phyloP scores from a whole-genome alignment of 2,888 invertebrate genomes.

The Gibbula magus region DNA sequence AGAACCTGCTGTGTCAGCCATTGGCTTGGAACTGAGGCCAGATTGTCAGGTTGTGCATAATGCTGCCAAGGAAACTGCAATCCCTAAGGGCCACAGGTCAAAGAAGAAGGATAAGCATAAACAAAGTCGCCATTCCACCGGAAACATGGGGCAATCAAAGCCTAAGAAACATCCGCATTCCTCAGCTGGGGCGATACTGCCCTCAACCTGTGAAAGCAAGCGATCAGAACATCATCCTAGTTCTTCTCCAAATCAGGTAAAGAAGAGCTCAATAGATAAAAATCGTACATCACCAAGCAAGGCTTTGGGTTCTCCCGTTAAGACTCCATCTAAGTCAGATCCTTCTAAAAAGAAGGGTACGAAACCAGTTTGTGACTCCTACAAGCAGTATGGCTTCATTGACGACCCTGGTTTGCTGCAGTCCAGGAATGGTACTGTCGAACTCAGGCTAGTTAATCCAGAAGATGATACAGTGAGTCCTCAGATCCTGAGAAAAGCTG shows the following conservation, averaged over 20 bases:
- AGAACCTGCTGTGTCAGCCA: background rate
- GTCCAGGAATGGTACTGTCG: background rate
- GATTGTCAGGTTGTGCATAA: background rate
- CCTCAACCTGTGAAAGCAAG: background rate
- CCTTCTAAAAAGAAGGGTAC: background rate
- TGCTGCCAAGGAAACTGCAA: background rate
- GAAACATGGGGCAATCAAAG: background rate
- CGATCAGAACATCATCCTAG: background rate
- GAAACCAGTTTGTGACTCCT: constrained; percentile 18
- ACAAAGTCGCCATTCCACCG: constrained; percentile 24
- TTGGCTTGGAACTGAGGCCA: background rate
- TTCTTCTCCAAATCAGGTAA: background rate
- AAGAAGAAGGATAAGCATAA: constrained; percentile 29
- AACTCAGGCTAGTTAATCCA: background rate
- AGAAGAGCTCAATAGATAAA: constrained; percentile 5
- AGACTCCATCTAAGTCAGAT: background rate
- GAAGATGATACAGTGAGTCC: background rate
- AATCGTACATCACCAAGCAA: background rate
- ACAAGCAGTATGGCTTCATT: constrained; percentile 31
- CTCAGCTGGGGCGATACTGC: background rate
- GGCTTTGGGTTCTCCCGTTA: background rate
- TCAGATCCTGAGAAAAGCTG: background rate
- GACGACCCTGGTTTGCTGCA: constrained; percentile 18
- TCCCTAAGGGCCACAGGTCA: background rate
- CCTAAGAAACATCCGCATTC: constrained; percentile 20